Percentiles rank a stretch among this genome's conserved stretches.
Conservation (phyloP, 1,140 invertebrate species). For the Drosophila nebulosa region DNA sequence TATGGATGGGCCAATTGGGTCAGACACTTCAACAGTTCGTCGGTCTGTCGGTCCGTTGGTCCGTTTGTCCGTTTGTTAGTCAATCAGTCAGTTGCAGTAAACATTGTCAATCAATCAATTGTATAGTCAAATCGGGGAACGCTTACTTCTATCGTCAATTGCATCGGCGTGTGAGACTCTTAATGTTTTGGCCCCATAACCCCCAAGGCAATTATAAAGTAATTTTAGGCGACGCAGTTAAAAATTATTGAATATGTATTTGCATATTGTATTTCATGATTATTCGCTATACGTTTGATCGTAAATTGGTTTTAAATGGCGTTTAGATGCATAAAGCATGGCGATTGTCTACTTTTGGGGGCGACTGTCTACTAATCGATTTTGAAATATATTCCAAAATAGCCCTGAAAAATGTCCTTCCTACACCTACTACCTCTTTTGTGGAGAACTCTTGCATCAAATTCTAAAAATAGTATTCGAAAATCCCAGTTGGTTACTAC, state of each 20-base stretch:
- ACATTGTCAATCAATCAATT: slow-evolving; percentile 53
- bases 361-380: background rate
- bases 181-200: background rate
- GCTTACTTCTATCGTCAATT: slow-evolving; percentile 35
- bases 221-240: slow-evolving; percentile 22
- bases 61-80: background rate
- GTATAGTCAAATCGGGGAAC: slow-evolving; percentile 30
- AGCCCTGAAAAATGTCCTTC: background rate
- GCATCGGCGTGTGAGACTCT: slow-evolving; percentile 28
- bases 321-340: background rate
- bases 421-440: background rate
- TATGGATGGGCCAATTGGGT: slow-evolving; percentile 6
- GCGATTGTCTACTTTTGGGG: background rate
- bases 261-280: background rate
- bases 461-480: slow-evolving; percentile 27
- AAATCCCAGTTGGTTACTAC: slow-evolving; percentile 41
- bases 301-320: background rate
- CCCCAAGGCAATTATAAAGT: background rate
- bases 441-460: background rate
- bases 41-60: slow-evolving; percentile 9
- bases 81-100: background rate
- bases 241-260: slow-evolving; percentile 14
- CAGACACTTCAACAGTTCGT: slow-evolving; percentile 22
- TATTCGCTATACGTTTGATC: background rate
- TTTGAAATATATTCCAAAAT: background rate